Evolutionary conservation across 2,797 vertebrate genomes (phyloP).

Genomic region (Gouania willdenowi): DNA sequence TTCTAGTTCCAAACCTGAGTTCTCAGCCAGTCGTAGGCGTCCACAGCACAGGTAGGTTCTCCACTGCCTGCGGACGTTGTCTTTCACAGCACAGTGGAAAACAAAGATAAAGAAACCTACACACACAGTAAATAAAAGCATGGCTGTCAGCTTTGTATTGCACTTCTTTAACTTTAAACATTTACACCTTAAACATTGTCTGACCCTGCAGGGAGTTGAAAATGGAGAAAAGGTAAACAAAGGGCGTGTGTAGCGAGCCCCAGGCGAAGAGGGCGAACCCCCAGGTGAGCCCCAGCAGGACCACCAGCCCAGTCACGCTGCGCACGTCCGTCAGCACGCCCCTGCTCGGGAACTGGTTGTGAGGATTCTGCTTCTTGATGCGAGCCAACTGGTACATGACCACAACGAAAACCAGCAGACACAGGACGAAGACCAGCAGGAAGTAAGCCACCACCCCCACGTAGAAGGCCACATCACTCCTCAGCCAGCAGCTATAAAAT

Average conservation of each 20-base stretch:
- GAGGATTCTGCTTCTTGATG: constrained; percentile 92
- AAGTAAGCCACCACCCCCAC: constrained; percentile 91
- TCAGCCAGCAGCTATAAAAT: constrained; percentile 87
- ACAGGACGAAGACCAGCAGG: constrained; percentile 81
- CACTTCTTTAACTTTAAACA: too few relatives aligned
- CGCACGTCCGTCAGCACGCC: constrained; percentile 82
- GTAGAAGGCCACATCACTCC: constrained; percentile 82
- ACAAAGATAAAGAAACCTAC: constrained; percentile 92
- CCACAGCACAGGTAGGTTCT: constrained; percentile 90
- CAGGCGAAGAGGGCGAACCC: constrained; percentile 92
- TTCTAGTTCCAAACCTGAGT: constrained; percentile 90
- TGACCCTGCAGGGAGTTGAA: constrained; percentile 93
- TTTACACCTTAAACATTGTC: too few relatives aligned
- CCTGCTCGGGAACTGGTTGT: constrained; percentile 83
- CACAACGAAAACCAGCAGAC: constrained; percentile 87
- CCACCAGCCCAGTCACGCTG: constrained; percentile 83
- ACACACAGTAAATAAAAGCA: constrained; percentile 5
- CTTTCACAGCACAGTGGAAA: constrained; percentile 91
- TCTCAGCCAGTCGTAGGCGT: constrained; percentile 83
- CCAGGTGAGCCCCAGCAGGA: constrained; percentile 95
- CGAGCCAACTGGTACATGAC: constrained; percentile 90
- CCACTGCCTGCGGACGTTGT: constrained; percentile 90
- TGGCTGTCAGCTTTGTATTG: background rate
- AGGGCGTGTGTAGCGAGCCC: constrained; percentile 82
- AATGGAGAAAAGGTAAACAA: constrained; percentile 90